These are phyloP conservation scores for Hemicordylus capensis DNA, from an alignment of 2,113 vertebrate species.

Conservation along the genomic window DNA sequence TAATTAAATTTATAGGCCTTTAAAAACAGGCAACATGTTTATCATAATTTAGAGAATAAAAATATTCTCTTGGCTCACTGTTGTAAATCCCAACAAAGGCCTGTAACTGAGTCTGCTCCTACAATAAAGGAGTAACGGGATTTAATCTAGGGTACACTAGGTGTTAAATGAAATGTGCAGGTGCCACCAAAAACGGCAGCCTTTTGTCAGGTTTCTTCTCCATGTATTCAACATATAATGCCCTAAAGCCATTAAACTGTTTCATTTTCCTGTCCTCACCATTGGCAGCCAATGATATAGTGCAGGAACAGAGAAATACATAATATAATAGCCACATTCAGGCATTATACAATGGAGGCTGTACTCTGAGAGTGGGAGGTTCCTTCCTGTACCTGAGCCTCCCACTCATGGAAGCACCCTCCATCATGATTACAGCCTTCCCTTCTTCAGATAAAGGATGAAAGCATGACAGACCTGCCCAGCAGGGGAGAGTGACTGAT, in stretches of 20 bases:
- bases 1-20: constrained; percentile 18
- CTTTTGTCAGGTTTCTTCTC: not conserved
- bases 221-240: not conserved
- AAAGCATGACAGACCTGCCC: too few species aligned
- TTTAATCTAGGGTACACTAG: not conserved
- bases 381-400: too few species aligned
- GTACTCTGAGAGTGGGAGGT: too few species aligned
- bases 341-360: too few species aligned
- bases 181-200: not conserved
- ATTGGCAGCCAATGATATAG: not conserved
- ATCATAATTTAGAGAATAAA: not conserved
- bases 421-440: too few species aligned
- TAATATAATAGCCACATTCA: too few species aligned
- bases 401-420: too few species aligned
- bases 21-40: constrained; percentile 15
- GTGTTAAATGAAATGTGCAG: not conserved
- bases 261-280: not conserved
- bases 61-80: not conserved
- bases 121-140: not conserved
- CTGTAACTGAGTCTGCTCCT: not conserved
- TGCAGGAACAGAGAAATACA: not conserved
- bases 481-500: too few species aligned
- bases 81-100: not conserved
- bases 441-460: too few species aligned
- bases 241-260: too few species aligned